Conservation (phyloP, 2,888 invertebrate genomes). For the Exocentrus adspersus region DNA sequence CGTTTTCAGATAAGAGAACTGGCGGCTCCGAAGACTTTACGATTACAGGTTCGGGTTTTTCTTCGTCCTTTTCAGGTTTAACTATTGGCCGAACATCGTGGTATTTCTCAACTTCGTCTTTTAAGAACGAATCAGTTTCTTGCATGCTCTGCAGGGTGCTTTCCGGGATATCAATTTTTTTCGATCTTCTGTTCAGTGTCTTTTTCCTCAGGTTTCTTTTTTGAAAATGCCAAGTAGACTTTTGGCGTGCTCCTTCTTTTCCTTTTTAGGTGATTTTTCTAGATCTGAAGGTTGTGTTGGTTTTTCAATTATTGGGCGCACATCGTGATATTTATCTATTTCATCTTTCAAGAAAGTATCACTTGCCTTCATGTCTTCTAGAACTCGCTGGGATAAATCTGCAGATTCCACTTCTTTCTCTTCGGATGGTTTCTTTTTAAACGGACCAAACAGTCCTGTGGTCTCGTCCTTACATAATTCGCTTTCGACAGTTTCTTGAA, state of each 20-base stretch:
- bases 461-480: conserved; percentile 6
- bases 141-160: conserved; percentile 36
- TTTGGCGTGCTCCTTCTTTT: conserved; percentile 9
- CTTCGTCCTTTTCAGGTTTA: conserved; percentile 21
- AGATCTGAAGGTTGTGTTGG: neutral
- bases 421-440: conserved; percentile 22
- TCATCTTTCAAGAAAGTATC: conserved; percentile 31
- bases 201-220: conserved; percentile 29
- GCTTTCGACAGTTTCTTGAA: neutral
- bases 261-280: neutral
- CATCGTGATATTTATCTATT: conserved; percentile 36
- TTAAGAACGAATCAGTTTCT: conserved; percentile 41
- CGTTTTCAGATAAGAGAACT: conserved; percentile 5
- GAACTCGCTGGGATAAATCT: conserved; percentile 22
- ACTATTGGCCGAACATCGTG: neutral
- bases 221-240: neutral
- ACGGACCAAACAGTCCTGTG: neutral
- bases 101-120: neutral
- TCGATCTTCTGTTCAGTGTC: neutral
- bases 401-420: conserved; percentile 18
- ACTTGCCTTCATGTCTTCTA: conserved; percentile 30
- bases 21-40: neutral
- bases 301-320: conserved; percentile 28
- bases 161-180: conserved; percentile 30
- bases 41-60: conserved; percentile 6